These are phyloP conservation scores for Lipophrys pholis DNA, from an alignment of 2,113 vertebrate species.

Conservation along the genomic window DNA sequence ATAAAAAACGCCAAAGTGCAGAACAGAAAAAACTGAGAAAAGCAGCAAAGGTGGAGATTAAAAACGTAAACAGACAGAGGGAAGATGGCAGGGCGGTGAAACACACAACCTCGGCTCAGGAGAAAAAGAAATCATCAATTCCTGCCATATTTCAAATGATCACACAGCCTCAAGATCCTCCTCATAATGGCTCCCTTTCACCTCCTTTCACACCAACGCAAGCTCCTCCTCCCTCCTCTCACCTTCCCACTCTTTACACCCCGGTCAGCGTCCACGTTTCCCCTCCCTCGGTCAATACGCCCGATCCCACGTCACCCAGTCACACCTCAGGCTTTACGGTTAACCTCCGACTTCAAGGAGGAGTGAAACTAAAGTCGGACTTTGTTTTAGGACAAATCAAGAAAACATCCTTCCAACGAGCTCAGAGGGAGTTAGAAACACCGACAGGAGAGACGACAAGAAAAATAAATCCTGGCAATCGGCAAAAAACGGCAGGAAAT, in stretches of 20 bases:
- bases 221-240: background rate
- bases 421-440: conserved; percentile 17
- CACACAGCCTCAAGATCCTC: conserved; percentile 33
- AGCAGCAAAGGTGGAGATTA: conserved; percentile 1
- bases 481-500: conserved; percentile 9
- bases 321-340: conserved; percentile 8
- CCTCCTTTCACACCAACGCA: background rate
- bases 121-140: conserved; percentile 10
- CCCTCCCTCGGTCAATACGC: background rate
- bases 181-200: conserved; percentile 11
- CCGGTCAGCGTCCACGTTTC: background rate
- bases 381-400: conserved; percentile 16
- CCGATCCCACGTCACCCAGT: conserved; percentile 1
- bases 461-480: conserved; percentile 9
- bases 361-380: conserved; percentile 9
- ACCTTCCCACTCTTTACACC: background rate
- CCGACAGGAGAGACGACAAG: conserved; percentile 1
- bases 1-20: too few species aligned
- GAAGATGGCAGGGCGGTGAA: conserved; percentile 13
- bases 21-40: too few species aligned
- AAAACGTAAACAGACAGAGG: conserved; percentile 13
- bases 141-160: conserved; percentile 17
- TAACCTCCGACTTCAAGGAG: conserved; percentile 19
- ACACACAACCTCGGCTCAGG: conserved; percentile 27
- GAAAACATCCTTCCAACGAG: conserved; percentile 15